Base-by-base conservation (phyloP, 2,113 vertebrate genomes). In the Gallinago jamesoni region DNA sequence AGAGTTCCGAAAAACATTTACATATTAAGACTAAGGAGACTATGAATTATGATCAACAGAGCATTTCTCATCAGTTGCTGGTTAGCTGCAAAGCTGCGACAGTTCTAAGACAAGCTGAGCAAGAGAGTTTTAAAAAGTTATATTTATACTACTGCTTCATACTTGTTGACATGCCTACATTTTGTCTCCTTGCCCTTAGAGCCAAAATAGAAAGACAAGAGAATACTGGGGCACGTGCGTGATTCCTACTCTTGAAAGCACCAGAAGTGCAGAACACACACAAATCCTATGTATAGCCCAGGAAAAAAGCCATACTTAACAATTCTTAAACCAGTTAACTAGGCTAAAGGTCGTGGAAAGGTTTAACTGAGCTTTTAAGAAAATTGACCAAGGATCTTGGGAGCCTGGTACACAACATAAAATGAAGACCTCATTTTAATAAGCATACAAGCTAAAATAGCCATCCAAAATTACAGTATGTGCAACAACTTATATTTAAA, bases 401-500 rank as follows among this genome's bases (percentile, higher is more conserved):
- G 52, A 96, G 73, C 20, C 69, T 84, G 73, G 76, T 55, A 68
- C 52, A 75, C 52, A 81, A 39, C 39, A 72, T 21, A 56, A 88
- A 83, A 87, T 35, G 13, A 87, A 56, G 69, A 69, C 24, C 52
- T 78, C 48, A 48, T 72, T 95, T 89, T 89, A 94, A 94, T 55
- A 91, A 95, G 64, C 69, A 91, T 31, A 81, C 56, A 87, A 91
- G 53, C 39, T 10, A 91, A 95, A 94, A 93, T 64, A 84, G 84
- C 53, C 59, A 68, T 84, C 70, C 93, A 78, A 87, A 97, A 89
- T 91, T 91, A 89, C 68, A 94, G 76, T 55, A 89, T 48, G 69
- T 28, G 56, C 47, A 85, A 66, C 62, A 94, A 76, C 62, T 88
- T 83, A 12, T 37, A 93, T 75, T 96, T 94, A 95, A 96, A 92